Base-by-base conservation (phyloP, 2,888 invertebrate species). In the Branchinecta sandiegonensis region DNA sequence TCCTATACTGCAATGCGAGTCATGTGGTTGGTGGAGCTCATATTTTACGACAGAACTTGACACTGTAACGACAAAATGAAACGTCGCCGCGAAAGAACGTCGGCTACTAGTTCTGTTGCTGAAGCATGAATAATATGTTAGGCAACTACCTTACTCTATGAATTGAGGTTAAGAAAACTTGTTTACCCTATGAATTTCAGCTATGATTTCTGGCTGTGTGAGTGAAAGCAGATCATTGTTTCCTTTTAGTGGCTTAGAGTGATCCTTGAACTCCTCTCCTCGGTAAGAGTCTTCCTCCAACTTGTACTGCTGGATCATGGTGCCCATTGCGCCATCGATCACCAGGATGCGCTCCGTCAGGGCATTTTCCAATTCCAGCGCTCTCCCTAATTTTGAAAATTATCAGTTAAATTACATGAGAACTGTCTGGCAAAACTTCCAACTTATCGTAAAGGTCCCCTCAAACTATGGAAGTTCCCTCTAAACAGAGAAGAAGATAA, bases 301-400 rank as follows among this genome's bases (percentile, higher is more conserved):
- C 66, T 76, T 74, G 68, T 80, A 76, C 67, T 76, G 74, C 72
- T 83, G 80, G 67, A 83, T 82, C 83, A 83, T 83, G 8, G 83
- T 83, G n/a, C 83, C 83, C 83, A 83, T 83, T 10, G 81, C 83
- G 48, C 83, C 82, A 76, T 82, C 82, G 72, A 82, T 78, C 17
- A 82, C 76, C 75, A 82, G 76, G 68, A 82, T 81, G 47, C 81
- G 74, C 65, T 72, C 71, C 23, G 68, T 65, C 8, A 73, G 63
- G 10, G 47, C 67, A 46, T 70, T 70, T 48, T 70, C 72, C 65
- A 70, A 65, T 14, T 56, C 69, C 50, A 48, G 47, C n/a, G 67
- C 67, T 67, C 48, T 67, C 9, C 48, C 67, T 67, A 37, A 37
- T 37, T 37, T 37, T 37, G 6, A 37, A 37, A 37, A 5, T 37